phyloP scores from a whole-genome alignment of 1,140 invertebrate species.

The Drosophila miranda region DNA sequence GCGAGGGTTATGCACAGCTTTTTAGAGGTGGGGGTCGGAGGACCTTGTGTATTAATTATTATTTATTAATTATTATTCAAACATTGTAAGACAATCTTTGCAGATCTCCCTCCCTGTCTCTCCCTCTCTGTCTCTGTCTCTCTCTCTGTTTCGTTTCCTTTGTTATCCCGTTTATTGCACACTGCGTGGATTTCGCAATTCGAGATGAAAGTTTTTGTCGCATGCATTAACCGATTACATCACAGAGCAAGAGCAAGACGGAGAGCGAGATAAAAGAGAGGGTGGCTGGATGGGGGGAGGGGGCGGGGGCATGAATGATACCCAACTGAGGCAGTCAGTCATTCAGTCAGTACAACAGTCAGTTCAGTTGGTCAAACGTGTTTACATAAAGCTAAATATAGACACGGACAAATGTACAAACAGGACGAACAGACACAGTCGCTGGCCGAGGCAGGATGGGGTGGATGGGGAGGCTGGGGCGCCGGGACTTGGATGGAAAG shows the following conservation, averaged over 20 bases:
- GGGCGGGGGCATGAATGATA: slow-evolving; percentile 5
- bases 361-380: slow-evolving; percentile 79
- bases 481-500: slow-evolving; percentile 52
- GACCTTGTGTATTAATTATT: slow-evolving; percentile 49
- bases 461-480: neutral
- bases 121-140: too few relatives aligned
- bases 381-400: slow-evolving; percentile 71
- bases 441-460: neutral
- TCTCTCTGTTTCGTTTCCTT: slow-evolving; percentile 32
- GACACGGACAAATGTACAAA: slow-evolving; percentile 62
- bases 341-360: slow-evolving; percentile 72
- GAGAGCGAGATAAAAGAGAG: neutral
- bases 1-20: slow-evolving; percentile 44
- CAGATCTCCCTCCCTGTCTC: slow-evolving; percentile 27
- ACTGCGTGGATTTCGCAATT: slow-evolving; percentile 66
- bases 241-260: slow-evolving; percentile 30
- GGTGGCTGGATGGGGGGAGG: neutral
- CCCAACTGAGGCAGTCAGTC: slow-evolving; percentile 76
- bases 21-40: neutral
- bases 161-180: slow-evolving; percentile 28
- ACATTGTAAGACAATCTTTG: slow-evolving; percentile 63
- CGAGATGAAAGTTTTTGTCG: slow-evolving; percentile 74
- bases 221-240: slow-evolving; percentile 75
- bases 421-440: slow-evolving; percentile 50
- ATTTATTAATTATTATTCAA: slow-evolving; percentile 74